Percentiles rank a stretch among this genome's conserved stretches.
Conservation (phyloP, 2,888 invertebrate species). For the Anthrax anthrax region DNA sequence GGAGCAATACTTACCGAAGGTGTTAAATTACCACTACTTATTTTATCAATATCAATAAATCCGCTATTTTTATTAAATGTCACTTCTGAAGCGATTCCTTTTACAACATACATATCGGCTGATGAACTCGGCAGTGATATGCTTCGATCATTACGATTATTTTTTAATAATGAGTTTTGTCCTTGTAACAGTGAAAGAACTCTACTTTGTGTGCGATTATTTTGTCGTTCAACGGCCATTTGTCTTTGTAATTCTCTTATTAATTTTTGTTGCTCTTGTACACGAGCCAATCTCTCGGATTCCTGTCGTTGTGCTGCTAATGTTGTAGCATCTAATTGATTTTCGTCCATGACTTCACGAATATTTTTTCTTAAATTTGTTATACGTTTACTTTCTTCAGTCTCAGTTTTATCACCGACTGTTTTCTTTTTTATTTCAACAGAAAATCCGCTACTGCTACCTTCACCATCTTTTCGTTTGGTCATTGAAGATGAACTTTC, state of each 20-base stretch:
- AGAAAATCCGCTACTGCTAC: constrained; percentile 28
- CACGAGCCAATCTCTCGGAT: constrained; percentile 69
- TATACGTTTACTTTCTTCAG: constrained; percentile 15
- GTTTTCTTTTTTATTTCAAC: constrained; percentile 33
- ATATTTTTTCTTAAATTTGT: constrained; percentile 68
- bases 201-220: constrained; percentile 50
- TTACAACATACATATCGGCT: constrained; percentile 8
- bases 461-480: constrained; percentile 2
- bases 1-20: constrained; percentile 39
- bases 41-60: constrained; percentile 15
- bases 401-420: constrained; percentile 19
- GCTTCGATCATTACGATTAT: constrained; percentile 13
- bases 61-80: constrained; percentile 7
- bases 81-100: constrained; percentile 7
- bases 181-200: constrained; percentile 60
- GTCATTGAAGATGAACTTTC: constrained; percentile 1
- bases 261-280: constrained; percentile 73
- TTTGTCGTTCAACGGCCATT: constrained; percentile 57
- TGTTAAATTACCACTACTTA: constrained; percentile 33
- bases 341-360: constrained; percentile 86
- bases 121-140: constrained; percentile 8
- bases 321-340: constrained; percentile 83
- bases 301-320: constrained; percentile 86
- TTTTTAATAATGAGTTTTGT: constrained; percentile 42
- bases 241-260: constrained; percentile 70